phyloP scores from a whole-genome alignment of 2,888 invertebrate genomes.

The Aleiodes alternator region DNA sequence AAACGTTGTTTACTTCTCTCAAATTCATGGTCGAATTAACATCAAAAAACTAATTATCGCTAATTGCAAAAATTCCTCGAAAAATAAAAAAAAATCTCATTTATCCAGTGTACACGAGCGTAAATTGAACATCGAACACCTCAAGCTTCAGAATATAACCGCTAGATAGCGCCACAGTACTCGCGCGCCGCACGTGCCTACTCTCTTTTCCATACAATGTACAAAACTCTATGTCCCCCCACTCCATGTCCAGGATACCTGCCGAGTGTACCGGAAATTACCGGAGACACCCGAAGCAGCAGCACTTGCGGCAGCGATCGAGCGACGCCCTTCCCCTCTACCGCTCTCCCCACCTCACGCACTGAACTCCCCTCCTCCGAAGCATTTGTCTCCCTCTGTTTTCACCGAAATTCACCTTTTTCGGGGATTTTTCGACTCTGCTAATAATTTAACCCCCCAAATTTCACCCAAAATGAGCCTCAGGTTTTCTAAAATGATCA shows the following conservation, averaged over 20 bases:
- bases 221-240: constrained; percentile 20
- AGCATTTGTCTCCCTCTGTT: neutral
- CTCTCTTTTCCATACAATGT: constrained; percentile 41
- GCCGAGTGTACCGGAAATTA: constrained; percentile 58
- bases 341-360: constrained; percentile 8
- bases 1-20: neutral
- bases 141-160: constrained; percentile 37
- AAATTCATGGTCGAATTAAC: too few species aligned
- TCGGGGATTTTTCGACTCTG: neutral
- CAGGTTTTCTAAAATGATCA: too few species aligned
- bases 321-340: constrained; percentile 61
- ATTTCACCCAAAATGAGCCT: too few species aligned
- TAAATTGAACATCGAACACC: constrained; percentile 37
- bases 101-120: constrained; percentile 42
- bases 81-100: neutral
- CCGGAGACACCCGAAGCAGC: constrained; percentile 61
- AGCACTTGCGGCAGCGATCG: constrained; percentile 62
- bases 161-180: constrained; percentile 63
- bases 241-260: constrained; percentile 52
- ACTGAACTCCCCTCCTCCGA: neutral
- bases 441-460: too few species aligned
- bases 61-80: neutral
- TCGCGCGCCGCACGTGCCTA: constrained; percentile 58
- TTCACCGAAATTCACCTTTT: neutral
- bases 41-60: neutral